Base-by-base conservation (phyloP, 1,140 invertebrate species). In the Chelonus insularis region DNA sequence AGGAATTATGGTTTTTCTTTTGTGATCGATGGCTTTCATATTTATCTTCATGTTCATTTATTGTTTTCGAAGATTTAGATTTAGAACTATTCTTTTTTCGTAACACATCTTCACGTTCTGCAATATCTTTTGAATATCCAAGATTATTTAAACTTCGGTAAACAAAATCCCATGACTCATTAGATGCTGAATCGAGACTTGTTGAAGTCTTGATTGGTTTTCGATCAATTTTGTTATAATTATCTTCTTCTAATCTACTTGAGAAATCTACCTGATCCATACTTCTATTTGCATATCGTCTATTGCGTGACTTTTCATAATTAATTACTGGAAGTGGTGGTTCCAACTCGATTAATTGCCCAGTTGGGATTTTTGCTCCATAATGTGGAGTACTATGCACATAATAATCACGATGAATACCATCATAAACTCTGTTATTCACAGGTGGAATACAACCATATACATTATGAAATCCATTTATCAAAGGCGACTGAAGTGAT, bases 81-180 rank as follows among this genome's bases (percentile, higher is more conserved):
- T 68, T 76, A 63, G 1, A 41, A 23, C 5, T 76, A 60, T 14
- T 34, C 1, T 64, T 64, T 54, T 71, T 73, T 1, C 67, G 83
- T 34, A 88, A 77, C 23, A 89, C 74, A 74, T 88, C 86, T 7
- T 85, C 84, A 12, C 84, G 75, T 50, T 89, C 87, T 2, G 83
- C 86, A 4, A 87, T 72, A 74, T 89, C 86, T 68, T 89, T 89
- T 1, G 84, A 86, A 65, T 91, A 89, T 1, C 89, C 87, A 64
- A 88, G 86, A 65, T 84, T 89, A 60, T 91, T 88, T 2, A 92
- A 76, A 75, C 90, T 90, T 63, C 86, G 84, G 69, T 89, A 92
- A 0, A 92, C 91, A 71, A 90, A 92, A 70, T 90, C 88, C 90
- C 90, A 92, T 47, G 48, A 54, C 1, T 64, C 61, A 18, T 55